phyloP scores from a whole-genome alignment of 2,797 vertebrate genomes.

The Falco berigora region DNA sequence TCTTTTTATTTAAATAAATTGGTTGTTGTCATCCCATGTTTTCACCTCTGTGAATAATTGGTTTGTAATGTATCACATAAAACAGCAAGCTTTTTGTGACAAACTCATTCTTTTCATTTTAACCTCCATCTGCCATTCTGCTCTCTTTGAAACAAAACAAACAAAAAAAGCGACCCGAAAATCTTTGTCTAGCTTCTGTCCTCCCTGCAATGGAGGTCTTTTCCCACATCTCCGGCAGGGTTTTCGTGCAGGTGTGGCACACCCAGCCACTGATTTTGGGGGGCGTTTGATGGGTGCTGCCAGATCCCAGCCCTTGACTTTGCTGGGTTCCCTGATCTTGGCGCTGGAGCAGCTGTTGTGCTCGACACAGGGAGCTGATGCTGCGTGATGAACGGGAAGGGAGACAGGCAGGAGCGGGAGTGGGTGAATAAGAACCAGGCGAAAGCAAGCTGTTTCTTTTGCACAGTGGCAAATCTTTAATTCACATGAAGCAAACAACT shows the following conservation, averaged over 20 bases:
- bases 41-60: not conserved
- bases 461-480: not conserved
- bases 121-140: not conserved
- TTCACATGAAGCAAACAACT: not conserved
- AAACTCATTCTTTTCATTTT: not conserved
- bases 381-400: not conserved
- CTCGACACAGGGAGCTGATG: not conserved
- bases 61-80: not conserved
- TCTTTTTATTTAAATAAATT: not conserved
- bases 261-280: not conserved
- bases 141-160: not conserved
- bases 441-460: not conserved
- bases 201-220: rapidly evolving
- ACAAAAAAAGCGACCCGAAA: not conserved
- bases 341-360: not conserved
- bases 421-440: not conserved
- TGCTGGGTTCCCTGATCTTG: not conserved
- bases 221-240: not conserved
- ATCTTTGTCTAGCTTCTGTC: not conserved
- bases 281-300: not conserved
- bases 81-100: not conserved
- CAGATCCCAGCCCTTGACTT: not conserved
- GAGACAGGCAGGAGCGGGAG: not conserved
- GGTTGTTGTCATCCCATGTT: not conserved
- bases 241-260: not conserved